Evolutionary conservation across 1,140 invertebrate species (phyloP), one percentile per base, ranked within the genome.

Genomic region (Fragariocoptes setiger): DNA sequence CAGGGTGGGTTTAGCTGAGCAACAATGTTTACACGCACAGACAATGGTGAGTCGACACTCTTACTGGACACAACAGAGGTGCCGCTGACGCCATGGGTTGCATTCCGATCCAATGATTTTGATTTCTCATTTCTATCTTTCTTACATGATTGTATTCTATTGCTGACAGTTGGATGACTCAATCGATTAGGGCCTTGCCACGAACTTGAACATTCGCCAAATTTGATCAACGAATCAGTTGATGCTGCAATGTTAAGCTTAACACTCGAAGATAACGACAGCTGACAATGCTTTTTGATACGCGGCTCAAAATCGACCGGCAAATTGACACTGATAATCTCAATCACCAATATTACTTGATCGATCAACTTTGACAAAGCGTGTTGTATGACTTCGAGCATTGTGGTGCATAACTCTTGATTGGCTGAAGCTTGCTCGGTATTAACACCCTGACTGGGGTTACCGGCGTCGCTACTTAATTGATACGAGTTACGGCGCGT

Each of bases 261-360:
- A 22, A 13, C 17, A n/a, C 15, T 39, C 19, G n/a, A n/a, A n/a
- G n/a, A n/a, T 39, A 38, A 18, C 8, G 18, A 14, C 35, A 35
- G 20, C 21, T 46, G 8, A 5, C 19, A 16, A n/a, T 42, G 37
- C 25, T 45, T 17, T 25, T 47, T 44, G 38, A 39, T 39, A 42
- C 41, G 38, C 47, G 71, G 53, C 47, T 68, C 63, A 58, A 79
- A 80, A 52, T 78, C 71, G n/a, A 79, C 76, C 37, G 70, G 66
- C 53, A 78, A 85, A 2, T 75, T 70, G 50, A 70, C 65, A 43
- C 72, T 74, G 54, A 78, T 82, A 48, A 76, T 71, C 46, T 72
- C 67, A 8, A 85, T 65, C 2, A 82, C 60, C 50, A 68, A 65
- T 49, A 74, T 68, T 5, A 80, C 66, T 15, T 74, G 67, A 46